A percentile compares a stretch with the other conserved stretches of the same genome.
Evolutionary conservation across 1,140 invertebrate species (phyloP).

Genomic region (Philopotamus ludificatus): DNA sequence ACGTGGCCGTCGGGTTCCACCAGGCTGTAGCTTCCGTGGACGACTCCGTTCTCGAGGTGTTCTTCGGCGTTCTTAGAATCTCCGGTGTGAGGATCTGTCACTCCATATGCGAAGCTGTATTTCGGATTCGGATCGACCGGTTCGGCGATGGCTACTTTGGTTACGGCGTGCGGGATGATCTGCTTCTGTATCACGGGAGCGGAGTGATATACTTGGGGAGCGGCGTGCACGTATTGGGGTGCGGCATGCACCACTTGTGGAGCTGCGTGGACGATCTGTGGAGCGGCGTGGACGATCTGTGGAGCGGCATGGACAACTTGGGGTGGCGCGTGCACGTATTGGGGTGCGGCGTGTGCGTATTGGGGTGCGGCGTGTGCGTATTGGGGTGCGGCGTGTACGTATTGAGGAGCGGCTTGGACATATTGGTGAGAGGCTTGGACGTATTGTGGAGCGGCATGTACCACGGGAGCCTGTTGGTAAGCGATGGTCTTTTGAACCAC

Average conservation of each 20-base stretch:
- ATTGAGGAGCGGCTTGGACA: constrained; percentile 35
- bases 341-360: background rate
- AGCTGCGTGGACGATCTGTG: constrained; percentile 34
- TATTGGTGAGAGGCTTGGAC: constrained; percentile 43
- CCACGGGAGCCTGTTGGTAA: constrained; percentile 18
- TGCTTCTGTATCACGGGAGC: constrained; percentile 44
- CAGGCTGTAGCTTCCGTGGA: constrained; percentile 63
- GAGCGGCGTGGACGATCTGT: constrained; percentile 13
- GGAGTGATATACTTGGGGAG: constrained; percentile 44
- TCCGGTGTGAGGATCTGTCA: constrained; percentile 68
- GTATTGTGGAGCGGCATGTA: constrained; percentile 36
- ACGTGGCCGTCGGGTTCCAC: constrained; percentile 66
- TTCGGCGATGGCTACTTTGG: constrained; percentile 53
- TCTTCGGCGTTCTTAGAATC: constrained; percentile 67
- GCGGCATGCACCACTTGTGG: constrained; percentile 42
- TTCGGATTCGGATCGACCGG: constrained; percentile 68
- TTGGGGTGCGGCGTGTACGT: constrained; percentile 15
- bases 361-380: constrained; percentile 10
- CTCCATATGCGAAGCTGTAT: constrained; percentile 71
- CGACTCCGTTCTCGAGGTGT: constrained; percentile 61
- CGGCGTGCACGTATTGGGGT: constrained; percentile 43
- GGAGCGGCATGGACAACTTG: constrained; percentile 27
- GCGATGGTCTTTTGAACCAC: constrained; percentile 1
- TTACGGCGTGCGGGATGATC: constrained; percentile 36
- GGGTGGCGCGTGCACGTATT: constrained; percentile 13